Evolutionary conservation across 2,888 invertebrate species (phyloP).

Genomic region (Acleris holmiana): DNA sequence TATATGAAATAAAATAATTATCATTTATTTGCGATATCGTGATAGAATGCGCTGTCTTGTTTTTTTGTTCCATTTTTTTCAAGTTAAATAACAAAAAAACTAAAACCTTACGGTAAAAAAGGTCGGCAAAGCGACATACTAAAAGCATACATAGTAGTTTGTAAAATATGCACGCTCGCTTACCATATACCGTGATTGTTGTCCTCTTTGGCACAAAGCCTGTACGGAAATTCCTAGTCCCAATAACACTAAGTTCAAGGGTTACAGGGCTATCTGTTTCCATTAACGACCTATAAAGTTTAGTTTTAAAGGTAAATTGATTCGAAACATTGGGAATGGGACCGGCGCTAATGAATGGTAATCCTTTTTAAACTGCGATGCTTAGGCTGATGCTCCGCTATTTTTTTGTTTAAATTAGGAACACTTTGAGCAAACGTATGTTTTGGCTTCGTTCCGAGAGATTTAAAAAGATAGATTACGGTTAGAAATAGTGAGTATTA

Average conservation of each 20-base stretch:
- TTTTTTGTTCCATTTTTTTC: no score
- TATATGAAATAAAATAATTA: no score
- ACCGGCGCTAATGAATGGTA: conserved; percentile 34
- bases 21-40: no score
- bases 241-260: conserved; percentile 52
- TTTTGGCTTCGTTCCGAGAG: background rate
- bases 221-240: conserved; percentile 42
- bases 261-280: conserved; percentile 54
- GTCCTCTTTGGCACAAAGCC: background rate
- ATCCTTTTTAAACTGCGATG: conserved; percentile 14
- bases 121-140: no score
- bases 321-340: conserved; percentile 53
- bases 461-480: background rate
- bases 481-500: no score
- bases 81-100: no score
- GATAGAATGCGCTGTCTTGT: no score
- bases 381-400: conserved; percentile 5
- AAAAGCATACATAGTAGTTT: no score
- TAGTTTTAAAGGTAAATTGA: conserved; percentile 48
- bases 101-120: no score
- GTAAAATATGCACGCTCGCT: background rate
- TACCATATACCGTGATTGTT: background rate
- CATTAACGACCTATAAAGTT: conserved; percentile 47
- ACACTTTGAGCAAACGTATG: background rate
- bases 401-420: conserved; percentile 2